phyloP scores from a whole-genome alignment of 2,113 vertebrate species.

The Ursus arctos region DNA sequence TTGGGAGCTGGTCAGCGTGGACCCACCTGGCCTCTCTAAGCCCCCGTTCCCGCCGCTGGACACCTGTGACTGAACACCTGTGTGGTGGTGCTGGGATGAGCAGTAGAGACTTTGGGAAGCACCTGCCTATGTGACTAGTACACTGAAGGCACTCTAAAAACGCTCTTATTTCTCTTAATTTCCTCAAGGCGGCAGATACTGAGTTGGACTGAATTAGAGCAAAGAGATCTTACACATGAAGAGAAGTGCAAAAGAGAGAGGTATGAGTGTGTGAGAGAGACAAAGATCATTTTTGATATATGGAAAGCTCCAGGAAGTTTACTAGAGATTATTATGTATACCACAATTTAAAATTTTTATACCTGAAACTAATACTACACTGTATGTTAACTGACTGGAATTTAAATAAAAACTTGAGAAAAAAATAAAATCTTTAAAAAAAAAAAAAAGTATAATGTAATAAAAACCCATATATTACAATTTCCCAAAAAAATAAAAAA shows the following conservation, averaged over 20 bases:
- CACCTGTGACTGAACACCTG: not conserved
- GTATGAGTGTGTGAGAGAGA: too few relatives aligned
- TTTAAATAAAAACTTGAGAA: not conserved
- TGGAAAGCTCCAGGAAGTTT: not conserved
- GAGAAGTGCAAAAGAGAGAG: not conserved
- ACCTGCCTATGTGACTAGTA: not conserved
- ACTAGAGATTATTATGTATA: not conserved
- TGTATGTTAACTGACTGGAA: not conserved
- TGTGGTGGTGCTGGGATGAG: accelerated
- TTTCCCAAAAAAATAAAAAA: not conserved
- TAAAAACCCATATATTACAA: not conserved
- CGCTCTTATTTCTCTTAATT: not conserved
- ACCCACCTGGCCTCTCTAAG: not conserved
- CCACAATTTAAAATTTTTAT: not conserved
- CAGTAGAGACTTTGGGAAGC: not conserved
- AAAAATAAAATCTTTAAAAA: not conserved
- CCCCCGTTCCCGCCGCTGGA: too few relatives aligned
- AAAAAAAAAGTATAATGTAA: not conserved
- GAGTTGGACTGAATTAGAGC: not conserved
- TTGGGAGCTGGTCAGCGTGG: not conserved
- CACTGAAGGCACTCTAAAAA: not conserved
- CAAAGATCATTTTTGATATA: not conserved
- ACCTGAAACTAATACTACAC: not conserved
- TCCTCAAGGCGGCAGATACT: not conserved
- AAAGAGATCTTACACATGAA: not conserved